phyloP scores from a whole-genome alignment of 2,797 vertebrate genomes.

The Basileuterus tristriatus region DNA sequence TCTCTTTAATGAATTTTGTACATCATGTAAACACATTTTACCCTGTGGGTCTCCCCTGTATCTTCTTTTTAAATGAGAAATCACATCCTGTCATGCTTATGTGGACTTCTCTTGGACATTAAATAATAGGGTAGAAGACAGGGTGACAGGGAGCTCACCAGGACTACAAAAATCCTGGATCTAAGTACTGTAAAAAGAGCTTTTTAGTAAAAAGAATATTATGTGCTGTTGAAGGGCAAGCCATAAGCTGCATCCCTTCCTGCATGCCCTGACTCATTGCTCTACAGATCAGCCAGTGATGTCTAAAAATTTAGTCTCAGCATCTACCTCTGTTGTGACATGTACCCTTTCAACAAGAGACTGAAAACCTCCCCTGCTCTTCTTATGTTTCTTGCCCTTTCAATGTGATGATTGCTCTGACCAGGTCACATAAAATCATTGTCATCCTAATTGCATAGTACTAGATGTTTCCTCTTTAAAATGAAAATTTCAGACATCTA shows the following conservation, averaged over 20 bases:
- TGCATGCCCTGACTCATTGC: background rate
- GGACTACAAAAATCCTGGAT: background rate
- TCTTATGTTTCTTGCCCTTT: background rate
- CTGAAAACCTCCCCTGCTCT: background rate
- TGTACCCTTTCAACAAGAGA: background rate
- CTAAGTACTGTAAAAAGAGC: background rate
- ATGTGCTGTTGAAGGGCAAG: background rate
- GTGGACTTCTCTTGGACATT: background rate
- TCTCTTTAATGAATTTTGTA: background rate
- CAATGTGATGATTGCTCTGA: background rate
- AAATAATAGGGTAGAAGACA: background rate
- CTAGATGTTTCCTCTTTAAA: background rate
- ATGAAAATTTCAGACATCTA: background rate
- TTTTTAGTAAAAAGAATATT: background rate
- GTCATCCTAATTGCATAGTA: background rate
- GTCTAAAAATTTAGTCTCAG: background rate
- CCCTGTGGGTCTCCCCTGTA: fast-evolving
- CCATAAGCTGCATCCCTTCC: background rate
- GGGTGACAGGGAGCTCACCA: background rate
- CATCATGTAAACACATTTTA: background rate
- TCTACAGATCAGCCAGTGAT: background rate
- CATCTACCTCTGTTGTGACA: background rate
- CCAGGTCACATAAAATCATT: background rate
- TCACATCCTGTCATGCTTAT: background rate
- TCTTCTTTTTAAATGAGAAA: background rate